phyloP scores from a whole-genome alignment of 2,888 invertebrate species.

The Argynnis bischoffii region DNA sequence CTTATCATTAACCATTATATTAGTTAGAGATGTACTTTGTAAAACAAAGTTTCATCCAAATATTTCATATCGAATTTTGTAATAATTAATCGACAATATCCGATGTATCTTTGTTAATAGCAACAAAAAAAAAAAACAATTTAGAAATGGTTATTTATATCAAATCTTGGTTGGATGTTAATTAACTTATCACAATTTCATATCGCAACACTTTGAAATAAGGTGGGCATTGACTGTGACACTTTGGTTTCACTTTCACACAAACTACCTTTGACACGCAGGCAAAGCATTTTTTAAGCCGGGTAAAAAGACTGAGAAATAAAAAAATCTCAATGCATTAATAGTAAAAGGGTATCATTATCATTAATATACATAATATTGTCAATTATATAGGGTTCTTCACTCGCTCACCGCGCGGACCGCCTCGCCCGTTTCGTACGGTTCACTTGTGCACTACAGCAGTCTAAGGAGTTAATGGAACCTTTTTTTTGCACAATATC shows the following conservation, averaged over 20 bases:
- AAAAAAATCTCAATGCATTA: constrained; percentile 4
- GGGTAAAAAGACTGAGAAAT: constrained; percentile 16
- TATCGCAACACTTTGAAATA: constrained; percentile 20
- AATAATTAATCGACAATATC: constrained; percentile 4
- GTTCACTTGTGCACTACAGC: constrained; percentile 20
- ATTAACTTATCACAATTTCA: constrained; percentile 17
- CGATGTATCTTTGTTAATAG: constrained; percentile 10
- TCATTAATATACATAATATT: constrained; percentile 3
- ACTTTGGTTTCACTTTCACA: constrained; percentile 33
- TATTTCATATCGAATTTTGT: not conserved
- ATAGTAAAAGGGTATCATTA: constrained; percentile 7
- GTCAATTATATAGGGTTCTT: constrained; percentile 1
- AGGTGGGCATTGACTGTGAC: constrained; percentile 35
- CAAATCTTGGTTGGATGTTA: constrained; percentile 11
- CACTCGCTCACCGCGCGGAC: constrained; percentile 16
- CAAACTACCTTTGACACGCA: constrained; percentile 12
- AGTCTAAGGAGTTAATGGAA: constrained; percentile 19
- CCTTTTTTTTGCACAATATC: constrained; percentile 12
- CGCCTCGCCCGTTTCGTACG: constrained; percentile 13
- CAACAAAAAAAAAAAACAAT: constrained; percentile 7
- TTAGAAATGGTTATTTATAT: not conserved
- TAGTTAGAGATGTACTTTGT: not conserved
- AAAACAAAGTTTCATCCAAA: constrained; percentile 4
- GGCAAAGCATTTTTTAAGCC: constrained; percentile 12
- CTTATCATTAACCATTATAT: too few species aligned